phyloP scores from a whole-genome alignment of 2,797 vertebrate species.

The Pipistrellus nathusii region DNA sequence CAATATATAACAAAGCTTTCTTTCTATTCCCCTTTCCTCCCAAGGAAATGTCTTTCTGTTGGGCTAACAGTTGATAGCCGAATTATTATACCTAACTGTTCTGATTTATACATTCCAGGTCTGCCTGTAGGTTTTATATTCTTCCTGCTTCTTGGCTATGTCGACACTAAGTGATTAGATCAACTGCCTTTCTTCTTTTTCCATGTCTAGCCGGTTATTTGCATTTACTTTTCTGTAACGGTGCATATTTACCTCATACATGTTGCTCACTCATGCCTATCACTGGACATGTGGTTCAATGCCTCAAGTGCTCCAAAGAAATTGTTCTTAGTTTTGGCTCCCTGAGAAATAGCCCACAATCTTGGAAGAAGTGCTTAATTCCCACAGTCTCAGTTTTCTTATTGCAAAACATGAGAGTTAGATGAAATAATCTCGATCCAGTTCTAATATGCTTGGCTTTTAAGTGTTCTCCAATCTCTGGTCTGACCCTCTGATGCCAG shows the following conservation, averaged over 20 bases:
- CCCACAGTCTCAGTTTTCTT: slow-evolving; percentile 11
- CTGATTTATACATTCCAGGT: slow-evolving; percentile 79
- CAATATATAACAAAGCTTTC: slow-evolving; percentile 85
- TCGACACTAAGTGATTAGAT: background rate
- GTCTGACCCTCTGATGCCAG: background rate
- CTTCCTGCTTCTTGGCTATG: slow-evolving; percentile 48
- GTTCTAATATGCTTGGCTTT: background rate
- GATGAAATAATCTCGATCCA: slow-evolving; percentile 4
- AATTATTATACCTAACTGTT: slow-evolving; percentile 81
- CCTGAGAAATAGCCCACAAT: background rate
- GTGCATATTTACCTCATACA: background rate
- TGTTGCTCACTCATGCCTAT: background rate
- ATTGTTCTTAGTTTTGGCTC: background rate
- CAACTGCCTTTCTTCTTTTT: background rate
- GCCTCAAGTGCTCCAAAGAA: background rate
- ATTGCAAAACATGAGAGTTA: background rate
- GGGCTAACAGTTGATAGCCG: slow-evolving; percentile 79
- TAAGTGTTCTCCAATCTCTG: background rate
- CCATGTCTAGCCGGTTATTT: background rate
- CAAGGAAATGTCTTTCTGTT: slow-evolving; percentile 84
- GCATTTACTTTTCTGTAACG: background rate
- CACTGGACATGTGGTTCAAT: background rate
- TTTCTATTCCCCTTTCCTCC: slow-evolving; percentile 81
- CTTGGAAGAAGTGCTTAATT: background rate
- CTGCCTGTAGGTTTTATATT: slow-evolving; percentile 66